These are phyloP conservation scores for Drosophila nr. medialis DNA, from an alignment of 2,888 invertebrate species.

Conservation along the genomic window DNA sequence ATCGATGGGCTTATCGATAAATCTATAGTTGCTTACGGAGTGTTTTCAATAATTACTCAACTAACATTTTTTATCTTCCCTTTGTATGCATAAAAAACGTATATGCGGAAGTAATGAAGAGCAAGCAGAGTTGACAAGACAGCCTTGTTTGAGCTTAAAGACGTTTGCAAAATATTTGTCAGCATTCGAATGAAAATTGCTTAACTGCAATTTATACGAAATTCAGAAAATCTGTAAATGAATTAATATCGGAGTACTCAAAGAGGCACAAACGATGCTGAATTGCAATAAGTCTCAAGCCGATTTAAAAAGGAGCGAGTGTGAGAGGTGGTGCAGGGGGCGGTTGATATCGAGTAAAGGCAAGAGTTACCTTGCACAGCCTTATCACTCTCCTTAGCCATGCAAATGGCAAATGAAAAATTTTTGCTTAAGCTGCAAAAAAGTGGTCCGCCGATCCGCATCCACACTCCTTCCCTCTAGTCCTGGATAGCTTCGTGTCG, in stretches of 20 bases:
- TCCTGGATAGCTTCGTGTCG: background rate
- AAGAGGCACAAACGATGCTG: slow-evolving; percentile 36
- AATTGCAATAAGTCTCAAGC: slow-evolving; percentile 37
- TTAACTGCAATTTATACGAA: slow-evolving; percentile 56
- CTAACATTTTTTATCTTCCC: background rate
- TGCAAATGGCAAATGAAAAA: slow-evolving; percentile 53
- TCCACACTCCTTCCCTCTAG: background rate
- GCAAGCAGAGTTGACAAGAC: background rate
- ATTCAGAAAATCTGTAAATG: slow-evolving; percentile 57
- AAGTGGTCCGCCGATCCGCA: background rate
- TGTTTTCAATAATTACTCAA: background rate
- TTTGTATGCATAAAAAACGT: background rate
- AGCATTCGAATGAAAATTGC: slow-evolving; percentile 53
- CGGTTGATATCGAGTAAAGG: background rate
- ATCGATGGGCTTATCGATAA: background rate
- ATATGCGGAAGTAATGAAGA: background rate
- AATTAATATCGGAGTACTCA: slow-evolving; percentile 61
- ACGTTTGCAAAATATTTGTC: background rate
- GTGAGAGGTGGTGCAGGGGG: background rate
- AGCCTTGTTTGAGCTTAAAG: background rate
- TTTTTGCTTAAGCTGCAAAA: slow-evolving; percentile 51
- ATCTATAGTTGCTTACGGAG: background rate
- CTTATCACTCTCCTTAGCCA: slow-evolving; percentile 29
- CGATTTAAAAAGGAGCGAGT: slow-evolving; percentile 7
- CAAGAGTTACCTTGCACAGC: slow-evolving; percentile 4